Evolutionary conservation across 2,888 invertebrate species (phyloP).

Genomic region (Stenichneumon culpator): DNA sequence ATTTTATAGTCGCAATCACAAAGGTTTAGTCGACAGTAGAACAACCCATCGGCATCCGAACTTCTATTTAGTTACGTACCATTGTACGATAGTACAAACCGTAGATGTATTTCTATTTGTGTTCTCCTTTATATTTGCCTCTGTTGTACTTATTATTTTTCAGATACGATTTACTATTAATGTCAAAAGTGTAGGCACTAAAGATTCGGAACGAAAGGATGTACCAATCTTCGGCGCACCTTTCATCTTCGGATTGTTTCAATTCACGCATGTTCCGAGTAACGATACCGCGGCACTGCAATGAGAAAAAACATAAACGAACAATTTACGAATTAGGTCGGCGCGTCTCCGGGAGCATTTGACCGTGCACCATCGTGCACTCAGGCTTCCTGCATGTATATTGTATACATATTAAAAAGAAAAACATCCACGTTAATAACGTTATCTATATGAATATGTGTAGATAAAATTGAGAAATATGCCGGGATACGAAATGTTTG

Average conservation of each 20-base stretch:
- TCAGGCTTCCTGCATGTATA: constrained; percentile 44
- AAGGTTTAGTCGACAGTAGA: neutral
- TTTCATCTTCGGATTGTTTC: neutral
- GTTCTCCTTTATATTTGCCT: constrained; percentile 2
- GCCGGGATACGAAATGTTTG: constrained; percentile 48
- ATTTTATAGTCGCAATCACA: neutral
- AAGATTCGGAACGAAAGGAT: constrained; percentile 20
- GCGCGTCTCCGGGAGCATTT: constrained; percentile 9
- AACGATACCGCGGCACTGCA: constrained; percentile 1
- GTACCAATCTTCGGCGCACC: neutral
- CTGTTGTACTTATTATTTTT: constrained; percentile 31
- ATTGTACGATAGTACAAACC: constrained; percentile 50
- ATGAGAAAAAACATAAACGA: neutral
- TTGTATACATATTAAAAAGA: constrained; percentile 41
- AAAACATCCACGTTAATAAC: constrained; percentile 22
- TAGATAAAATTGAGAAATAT: constrained; percentile 47
- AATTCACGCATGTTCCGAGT: constrained; percentile 15
- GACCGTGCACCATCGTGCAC: constrained; percentile 13
- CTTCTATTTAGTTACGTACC: constrained; percentile 35
- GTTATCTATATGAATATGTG: constrained; percentile 42
- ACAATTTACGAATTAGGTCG: constrained; percentile 21
- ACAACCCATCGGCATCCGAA: neutral
- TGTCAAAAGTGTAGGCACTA: constrained; percentile 36
- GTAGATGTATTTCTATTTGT: constrained; percentile 28
- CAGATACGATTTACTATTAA: constrained; percentile 14